A percentile compares a stretch with the other conserved stretches of the same genome.
These are phyloP conservation scores for Centropyge bicolor DNA, from an alignment of 2,797 vertebrate species.

Conservation along the genomic window DNA sequence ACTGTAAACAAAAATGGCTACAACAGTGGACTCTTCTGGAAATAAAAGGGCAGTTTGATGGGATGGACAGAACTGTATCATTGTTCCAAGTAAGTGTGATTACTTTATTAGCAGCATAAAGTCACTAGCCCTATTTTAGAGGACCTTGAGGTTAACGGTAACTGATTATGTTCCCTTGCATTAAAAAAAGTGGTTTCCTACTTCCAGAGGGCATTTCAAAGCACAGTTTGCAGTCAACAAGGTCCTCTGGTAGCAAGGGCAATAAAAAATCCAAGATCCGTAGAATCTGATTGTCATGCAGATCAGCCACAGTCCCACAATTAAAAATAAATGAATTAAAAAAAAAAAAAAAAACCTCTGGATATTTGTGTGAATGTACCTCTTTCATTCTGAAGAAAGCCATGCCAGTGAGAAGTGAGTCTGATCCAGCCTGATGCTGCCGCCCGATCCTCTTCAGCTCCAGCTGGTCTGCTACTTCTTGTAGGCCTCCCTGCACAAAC, in stretches of 20 bases:
- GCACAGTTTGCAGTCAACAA: background rate
- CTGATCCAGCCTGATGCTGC: slow-evolving; percentile 98
- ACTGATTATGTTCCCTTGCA: no score
- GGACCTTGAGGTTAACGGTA: no score
- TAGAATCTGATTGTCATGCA: background rate
- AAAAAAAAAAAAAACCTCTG: no score
- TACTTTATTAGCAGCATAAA: no score
- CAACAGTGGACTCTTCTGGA: no score
- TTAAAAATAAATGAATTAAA: background rate
- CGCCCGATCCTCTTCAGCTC: slow-evolving; percentile 98
- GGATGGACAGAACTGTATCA: no score
- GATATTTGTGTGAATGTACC: slow-evolving; percentile 76
- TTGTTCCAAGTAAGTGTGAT: no score
- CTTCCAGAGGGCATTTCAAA: background rate
- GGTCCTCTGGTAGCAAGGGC: background rate
- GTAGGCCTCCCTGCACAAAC: slow-evolving; percentile 91
- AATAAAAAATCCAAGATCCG: background rate
- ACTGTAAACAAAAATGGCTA: no score
- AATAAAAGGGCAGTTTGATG: no score
- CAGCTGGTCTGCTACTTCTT: slow-evolving; percentile 98
- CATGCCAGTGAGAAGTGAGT: slow-evolving; percentile 98
- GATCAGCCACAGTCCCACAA: background rate
- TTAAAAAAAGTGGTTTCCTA: background rate
- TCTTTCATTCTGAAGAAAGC: slow-evolving; percentile 99
- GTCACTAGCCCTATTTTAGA: no score